phyloP scores from a whole-genome alignment of 2,113 vertebrate species.

The Bostrychus sinensis region DNA sequence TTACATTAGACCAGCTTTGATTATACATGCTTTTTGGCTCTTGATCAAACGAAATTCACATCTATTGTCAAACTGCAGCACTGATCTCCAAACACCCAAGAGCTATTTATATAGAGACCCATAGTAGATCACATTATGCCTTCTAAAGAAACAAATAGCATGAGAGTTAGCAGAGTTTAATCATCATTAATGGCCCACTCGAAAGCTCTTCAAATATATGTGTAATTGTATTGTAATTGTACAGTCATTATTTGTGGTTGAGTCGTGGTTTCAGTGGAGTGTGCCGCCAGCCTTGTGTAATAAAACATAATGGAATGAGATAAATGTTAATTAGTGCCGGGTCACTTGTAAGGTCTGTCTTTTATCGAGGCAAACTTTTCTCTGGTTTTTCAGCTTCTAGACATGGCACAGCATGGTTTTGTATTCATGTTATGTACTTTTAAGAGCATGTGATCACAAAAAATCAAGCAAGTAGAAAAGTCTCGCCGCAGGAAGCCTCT shows the following conservation, averaged over 20 bases:
- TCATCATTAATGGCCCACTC: background rate
- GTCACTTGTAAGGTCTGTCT: constrained; percentile 38
- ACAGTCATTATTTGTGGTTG: constrained; percentile 16
- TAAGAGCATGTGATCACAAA: constrained; percentile 24
- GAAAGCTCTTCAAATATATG: background rate
- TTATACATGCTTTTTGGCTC: too few species aligned
- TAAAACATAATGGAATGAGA: constrained; percentile 47
- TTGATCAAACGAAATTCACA: too few species aligned
- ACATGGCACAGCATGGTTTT: background rate
- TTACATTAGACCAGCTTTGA: too few species aligned
- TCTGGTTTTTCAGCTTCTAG: background rate
- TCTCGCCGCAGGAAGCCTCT: background rate
- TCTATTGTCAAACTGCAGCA: too few species aligned
- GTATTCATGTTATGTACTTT: background rate
- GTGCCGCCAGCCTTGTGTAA: constrained; percentile 19
- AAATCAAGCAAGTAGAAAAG: constrained; percentile 17
- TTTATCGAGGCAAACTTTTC: constrained; percentile 25
- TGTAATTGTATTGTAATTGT: constrained; percentile 8
- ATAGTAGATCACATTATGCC: too few species aligned
- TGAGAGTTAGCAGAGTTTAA: background rate
- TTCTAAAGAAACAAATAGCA: background rate
- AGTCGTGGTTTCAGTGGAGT: constrained; percentile 23
- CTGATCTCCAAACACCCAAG: background rate
- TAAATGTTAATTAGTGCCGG: constrained; percentile 51
- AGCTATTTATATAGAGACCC: too few species aligned